phyloP scores from a whole-genome alignment of 2,113 vertebrate species.

The Sinocyclocheilus maitianheensis region DNA sequence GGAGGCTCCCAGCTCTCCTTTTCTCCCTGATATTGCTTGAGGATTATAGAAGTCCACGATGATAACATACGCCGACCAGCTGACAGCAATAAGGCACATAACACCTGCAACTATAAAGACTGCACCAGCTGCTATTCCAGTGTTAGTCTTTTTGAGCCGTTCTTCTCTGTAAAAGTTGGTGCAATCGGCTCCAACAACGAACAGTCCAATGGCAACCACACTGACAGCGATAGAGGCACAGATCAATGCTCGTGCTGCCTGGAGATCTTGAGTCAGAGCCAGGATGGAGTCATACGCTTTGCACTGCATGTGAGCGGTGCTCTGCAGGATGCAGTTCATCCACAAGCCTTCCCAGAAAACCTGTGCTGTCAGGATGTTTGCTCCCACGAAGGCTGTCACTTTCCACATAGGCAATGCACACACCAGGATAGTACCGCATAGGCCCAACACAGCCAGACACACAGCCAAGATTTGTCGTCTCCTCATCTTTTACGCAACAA shows the following conservation, averaged over 20 bases:
- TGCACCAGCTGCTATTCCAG: conserved; percentile 68
- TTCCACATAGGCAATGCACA: conserved; percentile 65
- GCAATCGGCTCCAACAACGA: conserved; percentile 70
- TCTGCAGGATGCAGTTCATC: conserved; percentile 63
- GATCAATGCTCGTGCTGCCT: conserved; percentile 74
- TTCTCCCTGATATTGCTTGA: conserved; percentile 69
- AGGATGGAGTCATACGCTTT: conserved; percentile 80
- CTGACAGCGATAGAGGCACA: conserved; percentile 73
- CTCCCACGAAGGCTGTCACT: conserved; percentile 75
- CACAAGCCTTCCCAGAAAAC: no score
- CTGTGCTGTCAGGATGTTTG: no score
- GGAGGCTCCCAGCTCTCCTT: conserved; percentile 85
- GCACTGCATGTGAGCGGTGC: conserved; percentile 81
- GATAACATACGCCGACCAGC: conserved; percentile 81
- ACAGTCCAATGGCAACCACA: conserved; percentile 70
- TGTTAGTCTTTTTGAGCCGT: conserved; percentile 63
- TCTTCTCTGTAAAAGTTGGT: conserved; percentile 73
- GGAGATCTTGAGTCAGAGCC: conserved; percentile 77
- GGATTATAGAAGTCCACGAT: conserved; percentile 89
- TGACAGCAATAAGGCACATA: conserved; percentile 80
- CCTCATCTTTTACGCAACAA: conserved; percentile 57
- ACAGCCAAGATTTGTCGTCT: conserved; percentile 81
- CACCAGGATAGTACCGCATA: conserved; percentile 82
- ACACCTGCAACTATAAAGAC: conserved; percentile 76
- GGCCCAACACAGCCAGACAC: conserved; percentile 81